Evolutionary conservation across 2,797 vertebrate genomes (phyloP).

Genomic region (Pipistrellus pipistrellus): DNA sequence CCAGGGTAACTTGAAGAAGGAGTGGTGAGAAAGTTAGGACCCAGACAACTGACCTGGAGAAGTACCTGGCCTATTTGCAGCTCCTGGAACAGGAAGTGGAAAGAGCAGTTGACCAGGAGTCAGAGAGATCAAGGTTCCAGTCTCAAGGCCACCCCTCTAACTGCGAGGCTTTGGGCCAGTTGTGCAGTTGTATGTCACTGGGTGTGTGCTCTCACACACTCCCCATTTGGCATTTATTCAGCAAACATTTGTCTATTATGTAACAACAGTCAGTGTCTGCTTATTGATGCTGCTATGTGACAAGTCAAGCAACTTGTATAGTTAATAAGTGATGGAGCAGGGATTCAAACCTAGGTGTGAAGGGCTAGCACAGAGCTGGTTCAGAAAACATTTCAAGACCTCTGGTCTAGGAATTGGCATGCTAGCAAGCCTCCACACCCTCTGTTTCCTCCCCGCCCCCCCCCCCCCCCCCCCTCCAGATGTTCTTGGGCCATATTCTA

Average conservation of each 20-base stretch:
- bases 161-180: neutral
- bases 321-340: neutral
- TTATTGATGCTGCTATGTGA: neutral
- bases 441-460: neutral
- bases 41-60: neutral
- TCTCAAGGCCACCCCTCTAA: neutral
- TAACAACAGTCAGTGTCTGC: neutral
- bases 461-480: too few species aligned
- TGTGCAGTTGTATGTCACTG: neutral
- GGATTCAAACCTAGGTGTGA: neutral
- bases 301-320: neutral
- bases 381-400: neutral
- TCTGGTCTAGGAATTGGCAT: neutral
- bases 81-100: neutral
- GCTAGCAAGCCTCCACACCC: neutral
- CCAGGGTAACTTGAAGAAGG: neutral
- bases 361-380: neutral
- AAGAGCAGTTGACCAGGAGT: neutral
- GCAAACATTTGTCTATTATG: neutral
- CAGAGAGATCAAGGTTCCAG: neutral
- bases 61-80: neutral
- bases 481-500: neutral
- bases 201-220: accelerated
- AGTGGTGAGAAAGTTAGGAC: neutral
- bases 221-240: neutral